Evolutionary conservation across 2,797 vertebrate genomes (phyloP).

Genomic region (Tapirus indicus): DNA sequence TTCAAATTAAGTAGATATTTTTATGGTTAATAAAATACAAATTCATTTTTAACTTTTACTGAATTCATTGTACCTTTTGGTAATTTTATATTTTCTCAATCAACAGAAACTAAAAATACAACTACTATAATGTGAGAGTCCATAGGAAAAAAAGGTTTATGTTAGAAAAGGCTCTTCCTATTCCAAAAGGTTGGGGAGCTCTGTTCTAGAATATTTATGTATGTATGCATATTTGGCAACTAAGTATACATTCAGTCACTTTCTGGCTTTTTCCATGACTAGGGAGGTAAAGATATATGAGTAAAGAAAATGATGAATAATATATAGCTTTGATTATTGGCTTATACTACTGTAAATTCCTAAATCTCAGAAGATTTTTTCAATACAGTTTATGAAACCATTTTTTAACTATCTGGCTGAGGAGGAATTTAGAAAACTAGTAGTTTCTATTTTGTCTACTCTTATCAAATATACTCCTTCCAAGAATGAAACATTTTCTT

Average conservation of each 20-base stretch:
- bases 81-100: slow-evolving; percentile 9
- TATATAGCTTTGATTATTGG: background rate
- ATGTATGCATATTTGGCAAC: background rate
- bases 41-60: background rate
- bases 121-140: background rate
- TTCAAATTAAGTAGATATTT: background rate
- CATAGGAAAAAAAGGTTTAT: background rate
- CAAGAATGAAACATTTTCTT: background rate
- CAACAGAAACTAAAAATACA: background rate
- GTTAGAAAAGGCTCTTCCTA: background rate
- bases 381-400: background rate
- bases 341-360: background rate
- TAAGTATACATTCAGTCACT: background rate
- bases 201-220: background rate
- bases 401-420: background rate
- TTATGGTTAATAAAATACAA: slow-evolving; percentile 14
- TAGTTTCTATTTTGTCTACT: background rate
- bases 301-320: background rate
- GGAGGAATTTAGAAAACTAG: background rate
- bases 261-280: background rate
- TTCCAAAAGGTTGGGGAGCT: background rate
- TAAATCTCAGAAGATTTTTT: background rate
- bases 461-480: background rate
- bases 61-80: background rate
- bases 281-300: background rate